These are phyloP conservation scores for Psilopsiagon aymara DNA, from an alignment of 2,113 vertebrate species.

Conservation along the genomic window DNA sequence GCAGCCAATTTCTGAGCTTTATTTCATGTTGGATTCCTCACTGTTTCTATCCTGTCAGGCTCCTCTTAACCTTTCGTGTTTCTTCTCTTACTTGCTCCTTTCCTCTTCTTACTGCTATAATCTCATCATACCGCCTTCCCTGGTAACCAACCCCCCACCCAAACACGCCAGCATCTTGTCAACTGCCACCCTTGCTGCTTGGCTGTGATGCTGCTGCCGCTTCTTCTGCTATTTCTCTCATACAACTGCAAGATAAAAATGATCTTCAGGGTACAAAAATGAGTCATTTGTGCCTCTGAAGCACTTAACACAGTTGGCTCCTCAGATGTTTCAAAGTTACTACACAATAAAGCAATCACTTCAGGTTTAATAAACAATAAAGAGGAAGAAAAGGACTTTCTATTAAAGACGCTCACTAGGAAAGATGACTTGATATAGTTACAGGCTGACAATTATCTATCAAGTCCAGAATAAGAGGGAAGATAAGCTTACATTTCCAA, in stretches of 20 bases:
- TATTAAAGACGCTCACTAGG: background rate
- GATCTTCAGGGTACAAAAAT: background rate
- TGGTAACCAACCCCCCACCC: background rate
- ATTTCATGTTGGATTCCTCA: background rate
- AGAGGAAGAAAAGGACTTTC: background rate
- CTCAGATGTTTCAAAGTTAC: background rate
- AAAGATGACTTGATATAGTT: background rate
- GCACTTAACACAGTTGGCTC: background rate
- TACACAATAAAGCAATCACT: background rate
- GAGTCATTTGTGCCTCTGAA: background rate
- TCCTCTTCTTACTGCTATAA: background rate
- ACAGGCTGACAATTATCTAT: background rate
- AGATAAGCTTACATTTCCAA: background rate
- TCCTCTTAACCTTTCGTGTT: background rate
- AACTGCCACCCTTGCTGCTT: background rate
- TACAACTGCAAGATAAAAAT: background rate
- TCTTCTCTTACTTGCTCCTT: background rate
- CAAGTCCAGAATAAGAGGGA: background rate
- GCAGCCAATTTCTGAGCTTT: background rate
- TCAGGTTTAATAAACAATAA: background rate
- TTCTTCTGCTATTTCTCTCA: background rate
- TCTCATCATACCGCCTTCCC: background rate
- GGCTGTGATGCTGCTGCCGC: rapidly evolving
- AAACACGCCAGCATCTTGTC: background rate
- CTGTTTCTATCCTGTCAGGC: background rate